phyloP scores from a whole-genome alignment of 2,113 vertebrate species.

The Hemicordylus capensis region DNA sequence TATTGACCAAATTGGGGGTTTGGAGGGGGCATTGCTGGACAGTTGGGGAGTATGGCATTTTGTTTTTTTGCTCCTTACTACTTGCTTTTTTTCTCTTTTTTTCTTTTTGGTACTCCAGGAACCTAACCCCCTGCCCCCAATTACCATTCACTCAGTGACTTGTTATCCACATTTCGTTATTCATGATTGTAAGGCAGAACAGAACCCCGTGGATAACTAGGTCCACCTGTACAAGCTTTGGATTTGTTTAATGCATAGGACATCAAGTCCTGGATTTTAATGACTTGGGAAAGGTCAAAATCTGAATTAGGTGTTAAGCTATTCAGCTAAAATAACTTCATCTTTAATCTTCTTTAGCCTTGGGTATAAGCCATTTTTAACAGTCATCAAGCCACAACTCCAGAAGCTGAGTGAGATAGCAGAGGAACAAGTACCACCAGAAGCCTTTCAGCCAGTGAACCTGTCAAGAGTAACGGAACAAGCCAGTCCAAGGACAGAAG shows the following conservation, averaged over 20 bases:
- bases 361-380: slow-evolving; percentile 97
- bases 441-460: slow-evolving; percentile 87
- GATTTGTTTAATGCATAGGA: background rate
- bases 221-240: background rate
- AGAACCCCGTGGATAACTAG: no score
- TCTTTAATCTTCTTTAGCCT: slow-evolving; percentile 75
- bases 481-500: slow-evolving; percentile 79
- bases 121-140: no score
- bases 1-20: no score
- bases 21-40: no score
- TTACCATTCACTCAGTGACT: no score
- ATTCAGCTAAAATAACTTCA: background rate
- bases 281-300: background rate
- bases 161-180: no score
- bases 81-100: no score
- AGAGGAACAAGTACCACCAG: slow-evolving; percentile 86
- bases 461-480: slow-evolving; percentile 81
- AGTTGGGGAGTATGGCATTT: no score
- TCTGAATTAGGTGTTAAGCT: background rate
- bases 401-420: slow-evolving; percentile 86
- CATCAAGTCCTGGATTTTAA: background rate
- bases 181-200: no score
- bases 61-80: no score
- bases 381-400: slow-evolving; percentile 91
- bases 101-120: no score